Base-by-base conservation (phyloP, 2,888 invertebrate species). In the Drosophila melanosoma region DNA sequence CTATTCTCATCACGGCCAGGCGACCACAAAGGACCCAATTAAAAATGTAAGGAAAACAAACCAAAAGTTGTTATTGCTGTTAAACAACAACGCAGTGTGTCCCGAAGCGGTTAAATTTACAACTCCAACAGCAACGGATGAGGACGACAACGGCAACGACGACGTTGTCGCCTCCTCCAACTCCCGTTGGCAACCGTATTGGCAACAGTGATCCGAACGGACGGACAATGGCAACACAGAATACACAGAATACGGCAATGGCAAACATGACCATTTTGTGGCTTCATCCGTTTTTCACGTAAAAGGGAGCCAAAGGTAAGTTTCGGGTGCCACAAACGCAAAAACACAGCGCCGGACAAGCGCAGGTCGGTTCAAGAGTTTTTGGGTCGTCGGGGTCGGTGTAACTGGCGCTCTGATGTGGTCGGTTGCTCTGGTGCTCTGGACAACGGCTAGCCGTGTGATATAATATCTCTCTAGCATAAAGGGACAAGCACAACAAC, bases 81-180 rank as follows among this genome's bases (percentile, higher is more conserved):
- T 82, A 70, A 80, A 84, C 81, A 87, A 85, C 88, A 86, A 84
- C 82, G 81, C 81, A 91, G 77, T 84, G 87, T 92, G 88, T 91
- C 92, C 92, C 92, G 91, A 87, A 92, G 92, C 92, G 92, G 89
- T 92, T 90, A 89, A 91, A 91, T 86, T 83, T 86, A 91, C 91
- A 92, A 90, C 88, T 90, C 79, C 79, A 80, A 81, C 84, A 71
- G 63, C 56, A 71, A 65, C 56, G 49, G 53, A 60, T 54, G 20
- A 52, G 20, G 15, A 36, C 53, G 35, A 54, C 15, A 6, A 35
- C 17, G 23, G 11, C 29, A n/a, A 51, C 51, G 42, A 42, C 51
- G 29, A 32, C 52, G 33, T 60, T 54, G 69, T 51, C 72, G 72
- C 79, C 78, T 67, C 65, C 68, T 69, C 59, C 49, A 42, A 53